phyloP scores from a whole-genome alignment of 2,113 vertebrate genomes.

The Lagopus leucura region DNA sequence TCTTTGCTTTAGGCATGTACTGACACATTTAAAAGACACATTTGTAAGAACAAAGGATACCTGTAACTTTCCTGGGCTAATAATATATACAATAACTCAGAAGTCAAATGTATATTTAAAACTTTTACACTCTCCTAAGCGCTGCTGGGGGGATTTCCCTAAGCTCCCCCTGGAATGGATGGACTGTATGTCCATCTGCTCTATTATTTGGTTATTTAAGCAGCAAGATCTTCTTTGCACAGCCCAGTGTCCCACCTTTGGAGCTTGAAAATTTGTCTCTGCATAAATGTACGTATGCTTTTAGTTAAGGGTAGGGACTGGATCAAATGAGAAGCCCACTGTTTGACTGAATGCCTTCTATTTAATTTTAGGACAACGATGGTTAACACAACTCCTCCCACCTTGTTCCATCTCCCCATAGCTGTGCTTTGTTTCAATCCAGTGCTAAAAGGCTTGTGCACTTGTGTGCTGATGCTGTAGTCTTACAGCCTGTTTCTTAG shows the following conservation, averaged over 20 bases:
- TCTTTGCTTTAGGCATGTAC: background rate
- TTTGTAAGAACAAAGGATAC: background rate
- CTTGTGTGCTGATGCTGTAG: background rate
- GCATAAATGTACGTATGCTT: background rate
- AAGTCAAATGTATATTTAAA: background rate
- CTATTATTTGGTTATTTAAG: background rate
- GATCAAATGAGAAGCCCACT: background rate
- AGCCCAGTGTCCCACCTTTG: background rate
- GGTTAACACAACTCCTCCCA: background rate
- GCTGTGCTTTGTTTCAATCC: background rate
- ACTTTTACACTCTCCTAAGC: background rate
- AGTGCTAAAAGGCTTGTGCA: background rate
- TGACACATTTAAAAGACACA: constrained; percentile 11
- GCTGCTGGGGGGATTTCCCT: background rate
- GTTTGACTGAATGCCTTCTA: background rate
- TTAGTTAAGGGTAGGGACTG: background rate
- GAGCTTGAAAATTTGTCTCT: constrained; percentile 3
- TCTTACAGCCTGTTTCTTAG: background rate
- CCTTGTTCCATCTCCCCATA: background rate
- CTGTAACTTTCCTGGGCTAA: background rate
- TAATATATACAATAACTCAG: background rate
- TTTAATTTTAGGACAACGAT: background rate
- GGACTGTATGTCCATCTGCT: background rate
- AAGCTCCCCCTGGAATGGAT: background rate
- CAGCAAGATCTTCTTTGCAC: background rate